Percentiles rank a stretch among this genome's conserved stretches.
Conservation (phyloP, 2,797 vertebrate species). For the Melanotaenia trifasciata region DNA sequence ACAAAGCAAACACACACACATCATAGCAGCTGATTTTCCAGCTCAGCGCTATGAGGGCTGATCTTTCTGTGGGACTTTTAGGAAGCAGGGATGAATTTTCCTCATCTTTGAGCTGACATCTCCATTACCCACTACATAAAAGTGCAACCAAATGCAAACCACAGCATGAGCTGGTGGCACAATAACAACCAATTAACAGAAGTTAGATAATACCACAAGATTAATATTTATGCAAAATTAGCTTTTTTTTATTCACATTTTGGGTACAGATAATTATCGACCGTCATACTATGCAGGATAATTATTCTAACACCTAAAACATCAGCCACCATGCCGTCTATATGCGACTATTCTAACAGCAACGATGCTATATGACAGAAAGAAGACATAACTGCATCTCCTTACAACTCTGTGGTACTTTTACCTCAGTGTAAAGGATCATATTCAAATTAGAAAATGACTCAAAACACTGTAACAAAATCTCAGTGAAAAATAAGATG, state of each 20-base stretch:
- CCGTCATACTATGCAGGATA: background rate
- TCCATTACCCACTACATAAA: constrained; percentile 38
- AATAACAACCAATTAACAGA: constrained; percentile 40
- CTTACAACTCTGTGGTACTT: background rate
- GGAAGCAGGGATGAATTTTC: constrained; percentile 29
- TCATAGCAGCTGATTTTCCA: constrained; percentile 5
- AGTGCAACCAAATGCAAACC: constrained; percentile 27
- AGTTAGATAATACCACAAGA: constrained; percentile 29
- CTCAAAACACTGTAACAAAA: constrained; percentile 2
- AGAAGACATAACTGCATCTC: background rate
- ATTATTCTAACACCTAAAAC: constrained; percentile 1
- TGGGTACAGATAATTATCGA: background rate
- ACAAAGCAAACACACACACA: constrained; percentile 11
- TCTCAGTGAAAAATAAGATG: constrained; percentile 40
- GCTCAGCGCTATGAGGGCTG: constrained; percentile 21
- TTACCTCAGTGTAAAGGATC: background rate
- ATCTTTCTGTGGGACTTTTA: constrained; percentile 41
- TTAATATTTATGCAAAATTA: background rate
- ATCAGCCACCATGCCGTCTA: background rate
- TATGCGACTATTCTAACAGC: background rate
- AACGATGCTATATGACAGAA: background rate
- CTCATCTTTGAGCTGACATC: constrained; percentile 31
- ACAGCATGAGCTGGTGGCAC: constrained; percentile 18
- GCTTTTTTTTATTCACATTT: background rate
- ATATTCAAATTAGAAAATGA: constrained; percentile 3